phyloP scores from a whole-genome alignment of 2,888 invertebrate genomes.

The Mayetiola destructor region DNA sequence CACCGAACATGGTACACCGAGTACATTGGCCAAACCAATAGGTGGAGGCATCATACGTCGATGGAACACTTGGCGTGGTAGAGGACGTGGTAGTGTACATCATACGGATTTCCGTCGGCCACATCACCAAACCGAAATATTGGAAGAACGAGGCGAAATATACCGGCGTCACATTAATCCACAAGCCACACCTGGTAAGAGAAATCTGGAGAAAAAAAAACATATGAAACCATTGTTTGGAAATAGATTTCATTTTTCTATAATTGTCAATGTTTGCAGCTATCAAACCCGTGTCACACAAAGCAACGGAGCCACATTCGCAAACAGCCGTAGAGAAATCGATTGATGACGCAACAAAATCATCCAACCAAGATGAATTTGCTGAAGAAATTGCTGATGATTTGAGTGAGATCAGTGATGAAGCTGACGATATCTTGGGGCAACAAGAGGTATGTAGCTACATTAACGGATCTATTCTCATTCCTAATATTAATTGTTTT shows the following conservation, averaged over 20 bases:
- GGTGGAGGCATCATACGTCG: neutral
- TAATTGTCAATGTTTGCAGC: neutral
- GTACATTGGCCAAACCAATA: neutral
- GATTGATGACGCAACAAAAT: neutral
- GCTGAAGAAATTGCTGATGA: conserved; percentile 29
- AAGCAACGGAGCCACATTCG: neutral
- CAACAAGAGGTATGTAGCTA: conserved; percentile 55
- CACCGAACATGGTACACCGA: neutral
- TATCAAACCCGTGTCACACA: neutral
- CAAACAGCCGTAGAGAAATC: neutral
- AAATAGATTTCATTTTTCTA: neutral
- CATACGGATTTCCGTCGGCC: conserved; percentile 12
- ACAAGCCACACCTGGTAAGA: neutral
- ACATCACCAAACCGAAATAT: conserved; percentile 4
- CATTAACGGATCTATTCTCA: neutral
- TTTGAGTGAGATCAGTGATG: conserved; percentile 78
- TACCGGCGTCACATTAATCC: conserved; percentile 11
- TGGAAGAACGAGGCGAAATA: conserved; percentile 9
- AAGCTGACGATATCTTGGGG: conserved; percentile 74
- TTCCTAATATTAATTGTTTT: neutral
- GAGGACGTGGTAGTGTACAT: conserved; percentile 13
- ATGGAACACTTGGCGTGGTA: conserved; percentile 13
- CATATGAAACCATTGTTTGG: neutral
- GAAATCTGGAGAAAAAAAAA: neutral
- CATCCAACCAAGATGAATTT: neutral